Evolutionary conservation across 2,797 vertebrate species (phyloP).

Genomic region (Hylomyscus alleni): DNA sequence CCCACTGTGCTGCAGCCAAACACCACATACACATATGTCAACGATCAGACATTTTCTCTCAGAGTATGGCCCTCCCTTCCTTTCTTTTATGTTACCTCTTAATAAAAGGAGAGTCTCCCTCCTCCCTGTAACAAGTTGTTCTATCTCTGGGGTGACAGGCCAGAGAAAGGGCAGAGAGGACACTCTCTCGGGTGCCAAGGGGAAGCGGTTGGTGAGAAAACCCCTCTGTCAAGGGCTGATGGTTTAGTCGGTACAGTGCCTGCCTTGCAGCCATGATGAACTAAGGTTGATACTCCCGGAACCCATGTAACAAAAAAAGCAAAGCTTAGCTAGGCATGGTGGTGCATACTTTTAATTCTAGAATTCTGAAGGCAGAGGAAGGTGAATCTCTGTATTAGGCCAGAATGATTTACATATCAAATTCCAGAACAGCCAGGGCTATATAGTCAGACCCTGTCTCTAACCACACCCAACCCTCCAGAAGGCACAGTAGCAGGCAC

Average conservation of each 20-base stretch:
- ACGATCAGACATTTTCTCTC: background rate
- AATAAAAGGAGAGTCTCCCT: background rate
- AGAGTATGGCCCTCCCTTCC: background rate
- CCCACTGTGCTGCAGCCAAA: background rate
- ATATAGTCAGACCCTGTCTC: background rate
- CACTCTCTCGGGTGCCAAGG: too few relatives aligned
- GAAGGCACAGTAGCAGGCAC: background rate
- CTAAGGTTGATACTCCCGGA: background rate
- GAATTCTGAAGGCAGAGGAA: background rate
- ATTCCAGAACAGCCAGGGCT: background rate
- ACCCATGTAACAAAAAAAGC: background rate
- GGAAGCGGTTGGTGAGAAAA: too few relatives aligned
- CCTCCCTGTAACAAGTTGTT: background rate
- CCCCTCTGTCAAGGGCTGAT: background rate
- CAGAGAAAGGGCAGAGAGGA: background rate
- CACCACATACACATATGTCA: slow-evolving; percentile 18
- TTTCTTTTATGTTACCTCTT: background rate
- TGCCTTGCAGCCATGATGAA: background rate
- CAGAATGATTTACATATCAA: background rate
- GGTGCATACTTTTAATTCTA: background rate
- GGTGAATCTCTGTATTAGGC: background rate
- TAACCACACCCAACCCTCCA: background rate
- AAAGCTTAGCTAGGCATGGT: background rate
- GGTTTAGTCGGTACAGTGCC: background rate
- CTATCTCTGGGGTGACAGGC: background rate